phyloP scores from a whole-genome alignment of 2,797 vertebrate genomes.

The Catostomus latipinnis region DNA sequence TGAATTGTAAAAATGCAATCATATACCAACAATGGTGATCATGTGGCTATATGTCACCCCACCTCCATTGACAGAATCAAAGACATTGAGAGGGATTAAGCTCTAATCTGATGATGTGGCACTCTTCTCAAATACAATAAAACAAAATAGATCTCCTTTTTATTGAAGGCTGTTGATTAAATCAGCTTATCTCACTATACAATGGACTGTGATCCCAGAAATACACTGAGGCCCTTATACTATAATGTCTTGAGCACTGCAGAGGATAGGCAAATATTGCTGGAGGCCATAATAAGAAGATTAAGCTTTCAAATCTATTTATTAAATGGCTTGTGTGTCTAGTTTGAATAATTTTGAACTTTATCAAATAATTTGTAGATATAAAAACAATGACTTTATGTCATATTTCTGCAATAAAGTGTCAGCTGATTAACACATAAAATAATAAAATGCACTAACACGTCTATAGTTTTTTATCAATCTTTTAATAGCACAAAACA shows the following conservation, averaged over 20 bases:
- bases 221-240: slow-evolving; percentile 27
- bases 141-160: slow-evolving; percentile 41
- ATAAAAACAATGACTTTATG: neutral
- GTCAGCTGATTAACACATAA: no score
- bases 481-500: neutral
- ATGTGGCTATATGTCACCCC: neutral
- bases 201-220: slow-evolving; percentile 38
- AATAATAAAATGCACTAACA: no score
- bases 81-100: slow-evolving; percentile 45
- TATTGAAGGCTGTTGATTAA: slow-evolving; percentile 53
- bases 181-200: slow-evolving; percentile 48
- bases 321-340: slow-evolving; percentile 46
- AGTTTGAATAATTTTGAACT: slow-evolving; percentile 21
- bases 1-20: neutral
- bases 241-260: slow-evolving; percentile 46
- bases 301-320: slow-evolving; percentile 40
- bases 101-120: slow-evolving; percentile 50
- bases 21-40: neutral
- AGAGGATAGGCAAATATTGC: slow-evolving; percentile 30
- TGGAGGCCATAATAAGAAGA: slow-evolving; percentile 35
- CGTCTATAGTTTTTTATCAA: neutral
- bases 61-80: neutral
- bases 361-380: neutral
- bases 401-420: no score
- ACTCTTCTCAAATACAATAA: slow-evolving; percentile 34